Conservation (phyloP, 2,113 vertebrate genomes). For the Cettia cetti region DNA sequence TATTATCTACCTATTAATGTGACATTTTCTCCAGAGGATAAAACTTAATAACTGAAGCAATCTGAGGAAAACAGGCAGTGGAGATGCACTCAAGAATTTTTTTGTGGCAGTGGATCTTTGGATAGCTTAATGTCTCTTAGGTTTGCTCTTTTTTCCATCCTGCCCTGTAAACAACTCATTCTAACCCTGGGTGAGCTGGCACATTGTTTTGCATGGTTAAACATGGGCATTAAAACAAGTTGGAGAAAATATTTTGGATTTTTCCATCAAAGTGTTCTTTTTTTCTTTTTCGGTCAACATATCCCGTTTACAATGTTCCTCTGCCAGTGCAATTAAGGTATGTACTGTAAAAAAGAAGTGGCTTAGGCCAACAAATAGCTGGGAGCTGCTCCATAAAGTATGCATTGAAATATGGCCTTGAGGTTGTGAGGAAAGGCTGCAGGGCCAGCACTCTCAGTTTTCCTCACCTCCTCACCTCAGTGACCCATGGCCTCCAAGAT, state of each 20-base stretch:
- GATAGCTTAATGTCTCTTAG: neutral
- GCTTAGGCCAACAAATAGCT: neutral
- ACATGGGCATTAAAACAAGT: neutral
- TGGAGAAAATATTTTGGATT: accelerated
- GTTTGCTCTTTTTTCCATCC: neutral
- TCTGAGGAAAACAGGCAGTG: neutral
- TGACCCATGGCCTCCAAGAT: neutral
- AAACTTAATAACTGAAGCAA: neutral
- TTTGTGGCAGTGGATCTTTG: neutral
- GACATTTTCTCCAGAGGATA: neutral
- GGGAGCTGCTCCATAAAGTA: neutral
- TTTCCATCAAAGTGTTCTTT: neutral
- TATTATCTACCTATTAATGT: neutral
- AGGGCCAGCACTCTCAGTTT: neutral
- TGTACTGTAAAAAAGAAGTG: neutral
- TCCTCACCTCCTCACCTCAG: neutral
- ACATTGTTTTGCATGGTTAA: neutral
- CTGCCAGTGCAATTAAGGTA: neutral
- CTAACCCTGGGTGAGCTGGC: neutral
- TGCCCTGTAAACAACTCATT: neutral
- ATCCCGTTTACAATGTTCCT: accelerated
- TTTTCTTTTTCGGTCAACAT: neutral
- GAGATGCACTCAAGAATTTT: neutral
- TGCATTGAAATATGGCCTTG: neutral
- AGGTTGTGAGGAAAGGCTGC: neutral